Percentiles rank a stretch among this genome's conserved stretches.
Evolutionary conservation across 2,797 vertebrate genomes (phyloP).

Genomic region (Glossophaga mutica): DNA sequence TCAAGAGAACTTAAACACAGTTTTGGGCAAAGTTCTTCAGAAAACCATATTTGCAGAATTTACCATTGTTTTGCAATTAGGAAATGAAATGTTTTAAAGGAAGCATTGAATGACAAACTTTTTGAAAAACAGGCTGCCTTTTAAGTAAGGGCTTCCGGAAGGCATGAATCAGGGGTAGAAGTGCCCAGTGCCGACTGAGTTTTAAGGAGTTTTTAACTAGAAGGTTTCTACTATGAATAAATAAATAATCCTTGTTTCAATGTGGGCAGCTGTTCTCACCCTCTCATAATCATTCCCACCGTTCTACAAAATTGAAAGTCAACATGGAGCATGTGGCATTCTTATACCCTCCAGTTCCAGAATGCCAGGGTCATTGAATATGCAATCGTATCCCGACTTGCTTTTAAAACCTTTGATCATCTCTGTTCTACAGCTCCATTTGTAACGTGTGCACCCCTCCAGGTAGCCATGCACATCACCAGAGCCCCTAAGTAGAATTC

Average conservation of each 20-base stretch:
- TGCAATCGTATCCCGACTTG: neutral
- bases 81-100: neutral
- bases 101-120: neutral
- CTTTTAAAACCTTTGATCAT: constrained; percentile 36
- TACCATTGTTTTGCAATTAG: neutral
- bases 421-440: constrained; percentile 9
- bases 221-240: neutral
- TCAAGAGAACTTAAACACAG: neutral
- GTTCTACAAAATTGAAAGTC: constrained; percentile 34
- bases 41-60: neutral
- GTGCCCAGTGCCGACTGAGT: rapidly evolving
- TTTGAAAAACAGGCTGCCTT: neutral
- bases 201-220: constrained; percentile 5
- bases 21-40: neutral
- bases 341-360: neutral
- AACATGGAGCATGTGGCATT: neutral
- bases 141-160: neutral
- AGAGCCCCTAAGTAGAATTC: constrained; percentile 15
- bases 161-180: neutral
- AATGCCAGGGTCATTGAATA: neutral
- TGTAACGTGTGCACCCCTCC: neutral
- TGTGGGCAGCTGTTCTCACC: neutral
- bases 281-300: neutral
- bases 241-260: neutral
- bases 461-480: neutral